These are phyloP conservation scores for Sorex fumeus DNA, from an alignment of 2,113 vertebrate genomes.

Conservation along the genomic window DNA sequence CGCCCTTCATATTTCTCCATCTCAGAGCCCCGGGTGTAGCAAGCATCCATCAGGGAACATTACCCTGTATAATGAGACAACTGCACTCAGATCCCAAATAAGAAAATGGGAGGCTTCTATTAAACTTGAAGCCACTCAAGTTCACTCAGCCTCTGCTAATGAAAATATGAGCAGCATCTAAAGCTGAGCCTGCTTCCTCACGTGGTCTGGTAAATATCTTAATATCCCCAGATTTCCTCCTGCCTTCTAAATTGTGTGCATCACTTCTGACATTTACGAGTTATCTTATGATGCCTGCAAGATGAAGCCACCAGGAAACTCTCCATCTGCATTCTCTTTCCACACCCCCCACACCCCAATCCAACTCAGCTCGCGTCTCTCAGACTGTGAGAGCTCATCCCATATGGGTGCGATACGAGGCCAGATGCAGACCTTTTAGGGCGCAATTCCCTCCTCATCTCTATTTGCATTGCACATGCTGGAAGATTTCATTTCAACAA, in stretches of 20 bases:
- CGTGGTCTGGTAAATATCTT: slow-evolving; percentile 65
- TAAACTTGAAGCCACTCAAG: slow-evolving; percentile 60
- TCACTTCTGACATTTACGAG: slow-evolving; percentile 79
- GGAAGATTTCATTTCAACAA: background rate
- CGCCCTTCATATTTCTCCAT: background rate
- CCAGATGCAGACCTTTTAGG: slow-evolving; percentile 49
- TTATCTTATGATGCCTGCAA: slow-evolving; percentile 65
- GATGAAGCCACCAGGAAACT: slow-evolving; percentile 59
- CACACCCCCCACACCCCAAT: background rate
- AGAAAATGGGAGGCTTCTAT: slow-evolving; percentile 68
- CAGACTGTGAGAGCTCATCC: slow-evolving; percentile 53
- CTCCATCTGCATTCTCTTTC: background rate
- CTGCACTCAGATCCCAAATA: slow-evolving; percentile 41
- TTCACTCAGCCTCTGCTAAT: slow-evolving; percentile 74
- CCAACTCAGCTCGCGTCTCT: slow-evolving; percentile 47
- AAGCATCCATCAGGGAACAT: slow-evolving; percentile 45
- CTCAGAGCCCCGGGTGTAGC: background rate
- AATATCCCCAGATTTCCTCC: slow-evolving; percentile 59
- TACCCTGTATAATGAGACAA: slow-evolving; percentile 57
- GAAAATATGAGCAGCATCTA: slow-evolving; percentile 46
- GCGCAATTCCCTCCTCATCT: background rate
- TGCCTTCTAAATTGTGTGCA: slow-evolving; percentile 68
- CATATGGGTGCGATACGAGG: slow-evolving; percentile 44
- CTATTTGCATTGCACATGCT: slow-evolving; percentile 24
- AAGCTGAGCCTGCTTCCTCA: slow-evolving; percentile 27